phyloP scores from a whole-genome alignment of 1,140 invertebrate genomes.

The Nasonia giraulti region DNA sequence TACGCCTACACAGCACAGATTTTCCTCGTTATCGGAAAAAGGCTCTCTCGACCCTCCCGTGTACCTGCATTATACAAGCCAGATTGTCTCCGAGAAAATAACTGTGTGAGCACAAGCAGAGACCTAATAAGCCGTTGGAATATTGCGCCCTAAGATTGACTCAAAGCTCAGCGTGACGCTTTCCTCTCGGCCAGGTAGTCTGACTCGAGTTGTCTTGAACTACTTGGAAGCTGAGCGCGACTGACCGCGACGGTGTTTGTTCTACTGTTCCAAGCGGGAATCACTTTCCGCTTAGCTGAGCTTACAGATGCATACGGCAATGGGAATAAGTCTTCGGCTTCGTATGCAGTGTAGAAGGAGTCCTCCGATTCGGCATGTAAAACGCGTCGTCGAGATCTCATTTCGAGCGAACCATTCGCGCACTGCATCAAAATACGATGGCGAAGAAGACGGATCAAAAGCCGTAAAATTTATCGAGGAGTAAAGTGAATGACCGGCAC shows the following conservation, averaged over 20 bases:
- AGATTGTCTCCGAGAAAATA: background rate
- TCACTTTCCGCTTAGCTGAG: background rate
- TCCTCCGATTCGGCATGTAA: too few relatives aligned
- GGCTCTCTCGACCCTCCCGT: background rate
- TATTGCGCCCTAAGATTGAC: too few relatives aligned
- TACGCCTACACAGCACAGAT: background rate
- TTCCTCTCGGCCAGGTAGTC: conserved; percentile 35
- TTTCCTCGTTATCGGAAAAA: background rate
- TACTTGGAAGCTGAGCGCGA: conserved; percentile 54
- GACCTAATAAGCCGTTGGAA: background rate
- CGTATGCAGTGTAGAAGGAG: too few relatives aligned
- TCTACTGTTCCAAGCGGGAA: conserved; percentile 53
- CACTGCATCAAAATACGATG: too few relatives aligned
- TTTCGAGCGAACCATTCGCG: too few relatives aligned
- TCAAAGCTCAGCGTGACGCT: too few relatives aligned
- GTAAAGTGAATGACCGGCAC: background rate
- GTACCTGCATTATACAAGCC: background rate
- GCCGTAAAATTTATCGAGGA: background rate
- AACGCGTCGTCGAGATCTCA: background rate
- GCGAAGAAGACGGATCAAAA: background rate
- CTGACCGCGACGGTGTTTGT: conserved; percentile 64
- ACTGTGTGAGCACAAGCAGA: background rate
- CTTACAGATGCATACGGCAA: background rate
- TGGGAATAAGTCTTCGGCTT: too few relatives aligned
- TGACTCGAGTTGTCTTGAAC: conserved; percentile 55